Conservation (phyloP, 2,113 vertebrate genomes). For the Notarius quadriscutis region DNA sequence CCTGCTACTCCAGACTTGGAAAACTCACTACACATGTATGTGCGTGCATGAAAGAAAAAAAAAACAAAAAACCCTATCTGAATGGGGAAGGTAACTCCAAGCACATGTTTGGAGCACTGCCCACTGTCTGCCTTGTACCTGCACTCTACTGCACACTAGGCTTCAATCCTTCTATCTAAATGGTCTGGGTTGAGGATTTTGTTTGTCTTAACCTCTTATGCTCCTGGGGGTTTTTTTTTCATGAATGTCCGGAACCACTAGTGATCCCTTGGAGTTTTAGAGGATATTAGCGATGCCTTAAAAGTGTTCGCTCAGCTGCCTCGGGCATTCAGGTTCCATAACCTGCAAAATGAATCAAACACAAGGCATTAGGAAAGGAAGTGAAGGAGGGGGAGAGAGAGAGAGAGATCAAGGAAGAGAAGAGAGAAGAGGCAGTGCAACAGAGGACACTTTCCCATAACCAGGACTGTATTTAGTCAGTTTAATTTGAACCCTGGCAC, state of each 20-base stretch:
- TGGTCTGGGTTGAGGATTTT: conserved; percentile 10
- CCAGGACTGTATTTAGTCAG: conserved; percentile 16
- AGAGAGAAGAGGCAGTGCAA: not conserved
- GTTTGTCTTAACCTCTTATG: conserved; percentile 26
- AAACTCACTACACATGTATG: conserved; percentile 25
- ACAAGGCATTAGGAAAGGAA: conserved; percentile 25
- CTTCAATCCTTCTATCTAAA: not conserved
- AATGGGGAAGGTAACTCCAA: conserved; percentile 30
- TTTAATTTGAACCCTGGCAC: conserved; percentile 4
- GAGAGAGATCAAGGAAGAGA: not conserved
- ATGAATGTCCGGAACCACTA: conserved; percentile 14
- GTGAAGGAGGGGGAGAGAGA: not conserved
- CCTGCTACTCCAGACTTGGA: conserved; percentile 45
- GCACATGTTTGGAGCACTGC: conserved; percentile 32
- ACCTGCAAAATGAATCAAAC: conserved; percentile 39
- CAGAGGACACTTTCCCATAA: conserved; percentile 7
- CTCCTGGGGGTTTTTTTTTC: not conserved
- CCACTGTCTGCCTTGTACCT: conserved; percentile 33
- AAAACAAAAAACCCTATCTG: not conserved
- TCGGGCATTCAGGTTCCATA: conserved; percentile 22
- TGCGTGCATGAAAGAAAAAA: not conserved
- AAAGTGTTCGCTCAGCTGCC: conserved; percentile 48
- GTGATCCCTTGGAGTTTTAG: conserved; percentile 26
- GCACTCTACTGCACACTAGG: conserved; percentile 25
- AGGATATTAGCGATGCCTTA: conserved; percentile 25